phyloP scores from a whole-genome alignment of 2,888 invertebrate species.

The Abrostola tripartita region DNA sequence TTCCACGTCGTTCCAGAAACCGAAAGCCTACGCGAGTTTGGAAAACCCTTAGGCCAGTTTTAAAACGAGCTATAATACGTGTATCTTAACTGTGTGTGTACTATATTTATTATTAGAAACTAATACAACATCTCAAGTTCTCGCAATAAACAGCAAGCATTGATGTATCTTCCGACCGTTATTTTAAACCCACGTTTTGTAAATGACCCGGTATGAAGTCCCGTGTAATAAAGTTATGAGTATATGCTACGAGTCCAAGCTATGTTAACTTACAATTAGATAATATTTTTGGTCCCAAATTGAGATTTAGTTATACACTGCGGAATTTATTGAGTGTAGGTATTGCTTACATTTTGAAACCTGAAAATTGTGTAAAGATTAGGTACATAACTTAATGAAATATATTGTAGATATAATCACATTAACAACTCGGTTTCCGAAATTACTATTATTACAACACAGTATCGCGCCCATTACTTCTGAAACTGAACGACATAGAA shows the following conservation, averaged over 20 bases:
- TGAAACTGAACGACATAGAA: conserved; percentile 31
- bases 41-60: too few relatives aligned
- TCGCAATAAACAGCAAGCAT: too few relatives aligned
- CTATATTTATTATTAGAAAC: too few relatives aligned
- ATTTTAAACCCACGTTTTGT: conserved; percentile 1
- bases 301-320: too few relatives aligned
- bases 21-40: too few relatives aligned
- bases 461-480: conserved; percentile 36
- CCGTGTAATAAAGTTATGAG: conserved; percentile 1
- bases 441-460: conserved; percentile 27
- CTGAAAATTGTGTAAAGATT: neutral
- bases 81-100: too few relatives aligned
- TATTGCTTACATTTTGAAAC: neutral
- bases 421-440: conserved; percentile 19
- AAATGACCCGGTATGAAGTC: neutral
- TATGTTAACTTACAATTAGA: too few relatives aligned
- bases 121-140: too few relatives aligned
- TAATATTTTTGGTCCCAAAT: too few relatives aligned
- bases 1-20: too few relatives aligned
- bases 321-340: neutral
- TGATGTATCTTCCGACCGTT: neutral
- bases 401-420: neutral
- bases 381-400: neutral
- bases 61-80: too few relatives aligned
- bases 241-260: neutral